Evolutionary conservation across 2,797 vertebrate genomes (phyloP).

Genomic region (Chaenodraco wilsoni): DNA sequence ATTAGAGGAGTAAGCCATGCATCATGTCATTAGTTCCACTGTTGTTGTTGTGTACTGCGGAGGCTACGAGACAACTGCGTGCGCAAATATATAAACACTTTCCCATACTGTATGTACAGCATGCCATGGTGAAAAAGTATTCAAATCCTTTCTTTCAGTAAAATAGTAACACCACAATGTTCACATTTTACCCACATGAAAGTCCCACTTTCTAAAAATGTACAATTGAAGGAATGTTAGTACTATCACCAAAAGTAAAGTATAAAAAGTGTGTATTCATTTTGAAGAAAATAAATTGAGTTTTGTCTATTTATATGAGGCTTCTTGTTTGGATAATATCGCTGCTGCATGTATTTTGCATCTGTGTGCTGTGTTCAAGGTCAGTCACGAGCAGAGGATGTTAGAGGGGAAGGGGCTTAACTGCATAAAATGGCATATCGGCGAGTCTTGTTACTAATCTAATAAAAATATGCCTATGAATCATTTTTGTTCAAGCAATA

Average conservation of each 20-base stretch:
- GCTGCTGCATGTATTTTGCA: too few relatives aligned
- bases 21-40: constrained; percentile 20
- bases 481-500: too few relatives aligned
- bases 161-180: neutral
- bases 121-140: neutral
- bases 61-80: constrained; percentile 4
- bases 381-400: too few relatives aligned
- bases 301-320: neutral
- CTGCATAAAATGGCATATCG: too few relatives aligned
- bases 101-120: neutral
- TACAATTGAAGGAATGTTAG: too few relatives aligned
- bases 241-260: too few relatives aligned
- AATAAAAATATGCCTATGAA: too few relatives aligned
- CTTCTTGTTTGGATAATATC: neutral
- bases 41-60: neutral
- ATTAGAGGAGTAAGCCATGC: constrained; percentile 45
- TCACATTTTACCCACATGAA: neutral
- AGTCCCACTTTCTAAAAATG: neutral
- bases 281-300: neutral
- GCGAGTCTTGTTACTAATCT: too few relatives aligned
- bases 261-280: too few relatives aligned
- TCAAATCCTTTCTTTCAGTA: neutral
- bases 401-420: too few relatives aligned
- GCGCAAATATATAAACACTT: constrained; percentile 7
- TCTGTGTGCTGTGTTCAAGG: too few relatives aligned